These are phyloP conservation scores for Hippasteria phrygiana DNA, from an alignment of 53 echinoderm and acorn worm genomes.

Conservation along the genomic window DNA sequence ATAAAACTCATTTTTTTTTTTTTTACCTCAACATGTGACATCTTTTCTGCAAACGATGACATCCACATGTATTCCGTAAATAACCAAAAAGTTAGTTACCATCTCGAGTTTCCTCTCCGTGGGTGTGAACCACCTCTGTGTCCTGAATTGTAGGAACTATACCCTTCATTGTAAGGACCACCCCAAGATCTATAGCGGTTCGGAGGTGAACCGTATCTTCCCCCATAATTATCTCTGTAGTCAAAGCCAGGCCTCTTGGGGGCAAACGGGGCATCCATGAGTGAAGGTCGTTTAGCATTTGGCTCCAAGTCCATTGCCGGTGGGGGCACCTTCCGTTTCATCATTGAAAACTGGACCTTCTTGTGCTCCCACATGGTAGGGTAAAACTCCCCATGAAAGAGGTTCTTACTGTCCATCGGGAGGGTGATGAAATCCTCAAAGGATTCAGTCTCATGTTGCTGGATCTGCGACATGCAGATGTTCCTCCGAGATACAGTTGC, in stretches of 20 bases:
- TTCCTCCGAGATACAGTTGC: slow-evolving; percentile 29
- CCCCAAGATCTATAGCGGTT: neutral
- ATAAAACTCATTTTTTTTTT: too few relatives aligned
- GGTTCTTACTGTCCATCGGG: slow-evolving; percentile 61
- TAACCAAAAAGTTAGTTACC: neutral
- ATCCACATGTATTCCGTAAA: neutral
- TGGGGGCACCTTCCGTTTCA: slow-evolving; percentile 1
- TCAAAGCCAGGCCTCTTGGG: neutral
- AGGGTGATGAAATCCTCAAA: slow-evolving; percentile 38
- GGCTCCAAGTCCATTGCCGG: neutral
- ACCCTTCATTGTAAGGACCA: neutral
- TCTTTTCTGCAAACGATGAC: too few relatives aligned
- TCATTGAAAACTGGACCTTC: neutral
- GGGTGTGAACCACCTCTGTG: neutral
- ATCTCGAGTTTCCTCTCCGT: neutral
- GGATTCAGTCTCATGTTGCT: slow-evolving; percentile 22
- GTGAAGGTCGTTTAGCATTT: neutral
- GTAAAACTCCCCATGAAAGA: slow-evolving; percentile 59
- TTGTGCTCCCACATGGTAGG: slow-evolving; percentile 40
- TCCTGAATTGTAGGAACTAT: neutral
- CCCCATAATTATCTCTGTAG: neutral
- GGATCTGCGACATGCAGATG: slow-evolving; percentile 62
- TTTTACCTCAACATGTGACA: too few relatives aligned
- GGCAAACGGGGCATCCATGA: neutral
- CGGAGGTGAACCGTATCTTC: neutral